phyloP scores from a whole-genome alignment of 2,888 invertebrate genomes.

The Sipha maydis region DNA sequence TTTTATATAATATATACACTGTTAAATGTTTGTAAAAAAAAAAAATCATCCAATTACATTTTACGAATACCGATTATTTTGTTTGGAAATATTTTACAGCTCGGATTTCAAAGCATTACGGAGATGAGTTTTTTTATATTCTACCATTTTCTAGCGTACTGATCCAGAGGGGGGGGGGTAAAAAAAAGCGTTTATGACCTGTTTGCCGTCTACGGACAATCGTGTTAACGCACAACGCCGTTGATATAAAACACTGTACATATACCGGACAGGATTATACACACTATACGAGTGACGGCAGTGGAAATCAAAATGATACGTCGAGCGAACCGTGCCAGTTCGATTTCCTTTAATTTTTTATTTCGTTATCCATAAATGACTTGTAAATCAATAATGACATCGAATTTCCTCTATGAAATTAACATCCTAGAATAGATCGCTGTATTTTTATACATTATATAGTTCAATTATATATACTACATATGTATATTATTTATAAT shows the following conservation, averaged over 20 bases:
- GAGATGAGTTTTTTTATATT: background rate
- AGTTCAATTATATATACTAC: background rate
- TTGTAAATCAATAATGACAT: background rate
- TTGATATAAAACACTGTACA: background rate
- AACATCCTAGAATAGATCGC: background rate
- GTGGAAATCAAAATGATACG: conserved; percentile 11
- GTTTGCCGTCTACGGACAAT: conserved; percentile 34
- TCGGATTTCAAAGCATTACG: conserved; percentile 37
- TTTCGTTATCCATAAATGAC: background rate
- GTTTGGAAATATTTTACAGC: conserved; percentile 37
- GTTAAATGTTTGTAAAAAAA: background rate
- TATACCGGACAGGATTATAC: conserved; percentile 43
- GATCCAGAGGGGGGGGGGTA: conserved; percentile 15
- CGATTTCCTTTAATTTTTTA: conserved; percentile 26
- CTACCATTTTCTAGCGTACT: conserved; percentile 27
- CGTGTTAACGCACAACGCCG: conserved; percentile 16
- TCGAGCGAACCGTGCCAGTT: conserved; percentile 24
- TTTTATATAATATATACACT: too few relatives aligned
- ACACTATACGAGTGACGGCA: background rate
- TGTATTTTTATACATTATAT: background rate
- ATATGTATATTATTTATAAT: too few relatives aligned
- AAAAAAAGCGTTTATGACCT: conserved; percentile 49
- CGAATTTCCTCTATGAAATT: background rate
- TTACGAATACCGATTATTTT: conserved; percentile 27
- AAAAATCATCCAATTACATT: conserved; percentile 17